Base-by-base conservation (phyloP, 2,113 vertebrate genomes). In the Rhabdomys dilectus region DNA sequence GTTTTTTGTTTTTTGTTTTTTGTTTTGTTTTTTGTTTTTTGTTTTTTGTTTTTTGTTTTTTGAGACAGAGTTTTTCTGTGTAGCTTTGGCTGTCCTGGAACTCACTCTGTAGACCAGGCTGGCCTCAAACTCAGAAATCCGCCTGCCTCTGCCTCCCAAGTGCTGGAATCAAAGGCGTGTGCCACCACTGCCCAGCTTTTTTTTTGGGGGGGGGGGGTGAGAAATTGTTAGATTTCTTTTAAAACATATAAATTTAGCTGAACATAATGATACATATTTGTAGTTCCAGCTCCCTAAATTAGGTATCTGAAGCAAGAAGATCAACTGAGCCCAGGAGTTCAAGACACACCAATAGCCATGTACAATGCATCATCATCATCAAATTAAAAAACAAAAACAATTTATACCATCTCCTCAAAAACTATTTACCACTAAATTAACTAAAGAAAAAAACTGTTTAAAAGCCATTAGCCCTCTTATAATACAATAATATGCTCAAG, bases 321-420 rank as follows among this genome's bases (percentile, higher is more conserved):
- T 48, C 42, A 26, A 56, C 15, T 73, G 22, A 48, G 24, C 66
- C 53, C 34, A 72, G 10, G 85, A 70, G 3, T 72, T 94, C 56
- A 82, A 89, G 6, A 89, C 22, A 68, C 29, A 68, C 42, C 84
- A 86, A 48, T 31, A 62, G 93, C 45, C 19, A 34, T 39, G 42
- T 86, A 19, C 66, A 94, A 82, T 3, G 60, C 1, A 64, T 42
- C 3, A 84, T 22, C 12, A n/a, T 19, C 17, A 42, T 29, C 34
- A 77, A 58, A 42, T 62, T 36, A 12, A 88, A 80, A 95, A 77
- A 76, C n/a, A 84, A 82, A 82, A 81, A 39, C 36, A 58, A n/a
- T 91, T 95, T 93, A 92, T 5, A 76, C 17, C 19, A 84, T 84
- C 84, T 93, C 34, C 45, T 92, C 70, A 93, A 31, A 10, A 93